phyloP scores from a whole-genome alignment of 2,888 invertebrate species.

The Oxyscelio sp. region DNA sequence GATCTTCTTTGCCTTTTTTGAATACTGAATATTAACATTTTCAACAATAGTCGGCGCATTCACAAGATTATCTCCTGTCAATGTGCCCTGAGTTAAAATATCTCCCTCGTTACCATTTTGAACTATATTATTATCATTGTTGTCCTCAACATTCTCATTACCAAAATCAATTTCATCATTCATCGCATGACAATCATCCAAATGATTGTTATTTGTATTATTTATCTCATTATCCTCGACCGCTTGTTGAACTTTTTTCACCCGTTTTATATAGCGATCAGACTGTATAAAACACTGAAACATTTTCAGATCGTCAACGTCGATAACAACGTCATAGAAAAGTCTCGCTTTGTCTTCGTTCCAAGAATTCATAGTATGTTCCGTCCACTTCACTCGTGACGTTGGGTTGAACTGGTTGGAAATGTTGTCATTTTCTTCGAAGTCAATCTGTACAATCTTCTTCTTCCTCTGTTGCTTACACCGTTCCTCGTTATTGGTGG shows the following conservation, averaged over 20 bases:
- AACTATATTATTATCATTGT: too few species aligned
- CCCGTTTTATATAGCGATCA: slow-evolving; percentile 9
- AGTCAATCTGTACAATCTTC: slow-evolving; percentile 73
- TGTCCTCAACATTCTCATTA: too few species aligned
- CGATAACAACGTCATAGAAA: not conserved
- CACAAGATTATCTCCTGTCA: slow-evolving; percentile 90
- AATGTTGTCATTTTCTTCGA: slow-evolving; percentile 8
- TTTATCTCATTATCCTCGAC: slow-evolving; percentile 67
- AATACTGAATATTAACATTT: slow-evolving; percentile 94
- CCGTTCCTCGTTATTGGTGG: slow-evolving; percentile 78
- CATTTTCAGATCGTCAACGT: slow-evolving; percentile 8
- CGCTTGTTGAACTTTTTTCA: not conserved
- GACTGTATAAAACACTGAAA: slow-evolving; percentile 8
- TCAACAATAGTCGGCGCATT: slow-evolving; percentile 91
- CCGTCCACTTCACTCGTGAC: slow-evolving; percentile 8
- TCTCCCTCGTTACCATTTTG: too few species aligned
- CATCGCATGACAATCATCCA: slow-evolving; percentile 89
- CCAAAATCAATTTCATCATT: slow-evolving; percentile 79
- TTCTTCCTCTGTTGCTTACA: slow-evolving; percentile 65
- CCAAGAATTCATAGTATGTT: slow-evolving; percentile 45
- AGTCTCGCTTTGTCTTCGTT: slow-evolving; percentile 16
- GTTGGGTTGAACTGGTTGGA: not conserved
- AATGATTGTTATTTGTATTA: slow-evolving; percentile 90
- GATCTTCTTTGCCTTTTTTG: slow-evolving; percentile 94
- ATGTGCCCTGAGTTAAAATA: slow-evolving; percentile 67